These are phyloP conservation scores for Pterostichus niger DNA, from an alignment of 2,888 invertebrate species.

Conservation along the genomic window DNA sequence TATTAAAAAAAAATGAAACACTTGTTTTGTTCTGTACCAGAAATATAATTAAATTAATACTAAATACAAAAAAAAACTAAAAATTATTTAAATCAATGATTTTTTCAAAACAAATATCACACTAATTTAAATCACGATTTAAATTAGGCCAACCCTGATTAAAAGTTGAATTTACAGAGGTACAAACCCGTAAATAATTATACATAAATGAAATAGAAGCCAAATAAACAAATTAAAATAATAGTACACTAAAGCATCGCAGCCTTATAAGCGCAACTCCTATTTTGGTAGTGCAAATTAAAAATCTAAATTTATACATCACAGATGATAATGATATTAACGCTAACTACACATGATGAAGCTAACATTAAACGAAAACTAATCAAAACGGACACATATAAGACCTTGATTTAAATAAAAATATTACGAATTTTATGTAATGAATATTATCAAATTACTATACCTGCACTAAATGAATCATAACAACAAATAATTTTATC, in stretches of 20 bases:
- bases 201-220: conserved; percentile 17
- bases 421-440: not conserved
- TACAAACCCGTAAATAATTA: not conserved
- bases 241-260: conserved; percentile 5
- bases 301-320: conserved; percentile 38
- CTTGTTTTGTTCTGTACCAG: no score
- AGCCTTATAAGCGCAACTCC: conserved; percentile 14
- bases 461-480: conserved; percentile 31
- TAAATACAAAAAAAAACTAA: no score
- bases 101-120: no score
- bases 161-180: no score
- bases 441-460: not conserved
- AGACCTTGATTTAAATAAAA: conserved; percentile 3
- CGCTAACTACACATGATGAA: not conserved
- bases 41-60: no score
- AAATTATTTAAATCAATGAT: no score
- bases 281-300: conserved; percentile 23
- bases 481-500: conserved; percentile 26
- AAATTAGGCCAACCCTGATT: no score
- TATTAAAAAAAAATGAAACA: no score
- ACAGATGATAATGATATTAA: conserved; percentile 30
- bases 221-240: conserved; percentile 10
- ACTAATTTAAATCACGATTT: no score
- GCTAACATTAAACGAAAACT: conserved; percentile 9
- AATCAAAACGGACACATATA: not conserved